Percentiles rank a stretch among this genome's conserved stretches.
Evolutionary conservation across 2,888 invertebrate genomes (phyloP).

Genomic region (Gastrophysa polygoni): DNA sequence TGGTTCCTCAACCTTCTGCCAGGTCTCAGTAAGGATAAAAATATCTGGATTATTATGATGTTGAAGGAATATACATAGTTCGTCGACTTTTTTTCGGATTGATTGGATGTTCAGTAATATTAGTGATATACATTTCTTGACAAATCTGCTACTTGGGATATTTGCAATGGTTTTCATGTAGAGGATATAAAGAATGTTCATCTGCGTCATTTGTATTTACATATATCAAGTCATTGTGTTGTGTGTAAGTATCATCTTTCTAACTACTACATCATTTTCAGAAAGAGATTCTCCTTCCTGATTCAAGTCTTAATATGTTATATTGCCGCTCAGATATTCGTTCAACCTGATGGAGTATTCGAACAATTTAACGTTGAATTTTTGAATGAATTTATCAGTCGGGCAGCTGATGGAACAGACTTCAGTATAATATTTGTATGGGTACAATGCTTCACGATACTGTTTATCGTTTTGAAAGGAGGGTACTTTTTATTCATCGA

Average conservation of each 20-base stretch:
- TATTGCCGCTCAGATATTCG: background rate
- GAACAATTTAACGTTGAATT: background rate
- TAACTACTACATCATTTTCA: background rate
- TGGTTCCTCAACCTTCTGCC: background rate
- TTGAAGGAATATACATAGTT: slow-evolving; percentile 6
- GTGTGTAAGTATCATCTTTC: background rate
- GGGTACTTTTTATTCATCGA: background rate
- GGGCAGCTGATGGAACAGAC: background rate
- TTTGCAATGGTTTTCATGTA: background rate
- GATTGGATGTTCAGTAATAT: slow-evolving; percentile 9
- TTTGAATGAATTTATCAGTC: background rate
- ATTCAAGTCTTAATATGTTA: background rate
- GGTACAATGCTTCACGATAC: background rate
- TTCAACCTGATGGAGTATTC: background rate
- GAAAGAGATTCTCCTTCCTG: background rate
- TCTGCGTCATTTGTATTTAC: background rate
- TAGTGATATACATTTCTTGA: background rate
- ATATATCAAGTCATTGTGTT: background rate
- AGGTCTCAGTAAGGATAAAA: slow-evolving; percentile 3
- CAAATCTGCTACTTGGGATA: background rate
- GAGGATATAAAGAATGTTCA: background rate
- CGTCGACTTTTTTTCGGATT: slow-evolving; percentile 4
- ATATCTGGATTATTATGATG: slow-evolving; percentile 9
- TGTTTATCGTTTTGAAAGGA: background rate
- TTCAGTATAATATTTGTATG: background rate